Evolutionary conservation across 2,888 invertebrate species (phyloP).

Genomic region (Dromius quadrimaculatus): DNA sequence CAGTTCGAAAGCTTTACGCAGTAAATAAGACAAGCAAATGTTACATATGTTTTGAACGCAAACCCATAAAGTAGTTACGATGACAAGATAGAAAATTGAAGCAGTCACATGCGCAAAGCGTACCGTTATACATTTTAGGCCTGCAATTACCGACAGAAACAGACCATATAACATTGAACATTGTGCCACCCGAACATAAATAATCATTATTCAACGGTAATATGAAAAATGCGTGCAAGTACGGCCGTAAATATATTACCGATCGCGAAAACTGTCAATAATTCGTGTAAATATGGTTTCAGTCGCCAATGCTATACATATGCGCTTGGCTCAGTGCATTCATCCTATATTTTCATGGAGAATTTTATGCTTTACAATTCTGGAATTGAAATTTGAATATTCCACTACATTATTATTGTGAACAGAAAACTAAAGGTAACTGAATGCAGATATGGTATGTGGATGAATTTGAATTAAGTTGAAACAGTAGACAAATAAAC

Average conservation of each 20-base stretch:
- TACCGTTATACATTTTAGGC: background rate
- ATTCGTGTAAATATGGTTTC: constrained; percentile 39
- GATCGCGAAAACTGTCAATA: constrained; percentile 48
- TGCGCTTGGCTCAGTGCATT: background rate
- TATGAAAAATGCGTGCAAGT: constrained; percentile 49
- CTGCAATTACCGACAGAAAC: constrained; percentile 23
- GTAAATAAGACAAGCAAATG: constrained; percentile 40
- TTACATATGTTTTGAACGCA: constrained; percentile 22
- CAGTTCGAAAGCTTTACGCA: constrained; percentile 3
- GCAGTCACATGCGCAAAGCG: constrained; percentile 38
- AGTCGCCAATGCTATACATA: constrained; percentile 4
- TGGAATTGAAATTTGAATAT: too few species aligned
- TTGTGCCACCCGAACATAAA: constrained; percentile 24
- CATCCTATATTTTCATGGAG: too few species aligned
- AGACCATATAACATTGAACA: constrained; percentile 4
- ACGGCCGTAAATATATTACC: constrained; percentile 47
- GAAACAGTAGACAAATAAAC: background rate
- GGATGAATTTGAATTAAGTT: background rate
- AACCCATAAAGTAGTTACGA: constrained; percentile 38
- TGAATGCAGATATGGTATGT: too few species aligned
- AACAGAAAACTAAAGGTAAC: too few species aligned
- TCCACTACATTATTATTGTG: too few species aligned
- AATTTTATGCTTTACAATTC: too few species aligned
- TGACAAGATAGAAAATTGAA: constrained; percentile 45
- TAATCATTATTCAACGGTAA: constrained; percentile 43